phyloP scores from a whole-genome alignment of 2,113 vertebrate species.

The Chaetura pelagica region DNA sequence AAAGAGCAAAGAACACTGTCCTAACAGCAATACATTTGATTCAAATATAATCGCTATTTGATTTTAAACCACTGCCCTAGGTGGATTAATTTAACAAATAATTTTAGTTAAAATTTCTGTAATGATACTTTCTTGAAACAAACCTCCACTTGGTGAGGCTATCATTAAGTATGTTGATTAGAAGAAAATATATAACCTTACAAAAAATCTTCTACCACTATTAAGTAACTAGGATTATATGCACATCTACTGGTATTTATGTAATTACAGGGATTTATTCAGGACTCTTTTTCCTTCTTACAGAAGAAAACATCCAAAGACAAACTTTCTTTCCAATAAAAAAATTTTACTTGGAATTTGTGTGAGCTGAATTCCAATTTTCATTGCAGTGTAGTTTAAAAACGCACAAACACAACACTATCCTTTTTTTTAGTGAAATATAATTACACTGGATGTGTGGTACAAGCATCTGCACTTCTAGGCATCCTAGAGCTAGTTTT shows the following conservation, averaged over 20 bases:
- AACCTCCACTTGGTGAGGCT: background rate
- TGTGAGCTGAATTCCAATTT: background rate
- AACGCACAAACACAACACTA: background rate
- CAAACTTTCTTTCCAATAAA: background rate
- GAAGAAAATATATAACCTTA: background rate
- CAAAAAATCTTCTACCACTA: background rate
- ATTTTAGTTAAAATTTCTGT: background rate
- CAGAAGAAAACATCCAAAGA: background rate
- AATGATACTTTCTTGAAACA: background rate
- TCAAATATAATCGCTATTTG: background rate
- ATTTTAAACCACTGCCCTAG: background rate
- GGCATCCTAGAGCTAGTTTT: background rate
- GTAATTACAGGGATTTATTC: background rate
- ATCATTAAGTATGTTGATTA: background rate
- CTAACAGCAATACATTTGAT: background rate
- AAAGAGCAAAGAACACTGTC: background rate
- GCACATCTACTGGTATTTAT: background rate
- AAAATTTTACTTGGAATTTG: background rate
- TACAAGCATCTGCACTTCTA: background rate
- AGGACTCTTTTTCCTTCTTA: background rate
- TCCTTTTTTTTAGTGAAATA: background rate
- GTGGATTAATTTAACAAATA: background rate
- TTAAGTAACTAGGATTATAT: background rate
- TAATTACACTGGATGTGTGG: background rate
- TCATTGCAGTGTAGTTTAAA: background rate